Base-by-base conservation (phyloP, 30 jellyfish, hydroid and myxozoan genomes). In the Aurelia sp. region DNA sequence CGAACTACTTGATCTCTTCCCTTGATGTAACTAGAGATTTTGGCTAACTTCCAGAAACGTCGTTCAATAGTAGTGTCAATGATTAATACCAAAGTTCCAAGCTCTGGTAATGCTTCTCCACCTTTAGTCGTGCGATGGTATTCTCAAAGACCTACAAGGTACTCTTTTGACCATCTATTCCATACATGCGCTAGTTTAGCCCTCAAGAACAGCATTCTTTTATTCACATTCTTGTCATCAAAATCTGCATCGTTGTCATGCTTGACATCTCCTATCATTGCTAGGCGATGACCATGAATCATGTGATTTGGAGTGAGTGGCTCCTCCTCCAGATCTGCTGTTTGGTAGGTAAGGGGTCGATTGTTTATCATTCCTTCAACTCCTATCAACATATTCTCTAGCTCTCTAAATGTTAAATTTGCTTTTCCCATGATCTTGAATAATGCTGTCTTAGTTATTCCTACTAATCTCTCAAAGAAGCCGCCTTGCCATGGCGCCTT, bases 261-360 rank as follows among this genome's bases (percentile, higher is more conserved):
- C n/a, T 72, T 72, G 83, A 72, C 69, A 72, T 72, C 83, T 44
- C 83, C 83, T 72, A 72, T 72, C 83, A 50, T 72, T 40, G 83
- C 48, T 44, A 50, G 69, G 10, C 57, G 69, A 72, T 35, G 44
- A 18, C 83, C 83, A 72, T 72, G 83, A 72, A 72, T 72, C 83
- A 50, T 72, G 27, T 72, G 83, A 72, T 72, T 72, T 52, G 68
- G 69, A 44, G 83, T 72, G 69, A 72, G 83, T 17, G 79, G 79
- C 62, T 47, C 61, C 30, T 69, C 61, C 62, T 40, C 83, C 35
- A 72, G 22, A 72, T 72, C 71, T 72, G 83, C 62, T 11, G 68
- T 33, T 72, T 72, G 83, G 51, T 72, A 72, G 69, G 83, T 72
- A 72, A 72, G 83, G 48, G 68, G 69, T 72, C 48, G 71, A 20